Base-by-base conservation (phyloP, 37 sponge, comb jelly and placozoan genomes). In the Beroe ovata region DNA sequence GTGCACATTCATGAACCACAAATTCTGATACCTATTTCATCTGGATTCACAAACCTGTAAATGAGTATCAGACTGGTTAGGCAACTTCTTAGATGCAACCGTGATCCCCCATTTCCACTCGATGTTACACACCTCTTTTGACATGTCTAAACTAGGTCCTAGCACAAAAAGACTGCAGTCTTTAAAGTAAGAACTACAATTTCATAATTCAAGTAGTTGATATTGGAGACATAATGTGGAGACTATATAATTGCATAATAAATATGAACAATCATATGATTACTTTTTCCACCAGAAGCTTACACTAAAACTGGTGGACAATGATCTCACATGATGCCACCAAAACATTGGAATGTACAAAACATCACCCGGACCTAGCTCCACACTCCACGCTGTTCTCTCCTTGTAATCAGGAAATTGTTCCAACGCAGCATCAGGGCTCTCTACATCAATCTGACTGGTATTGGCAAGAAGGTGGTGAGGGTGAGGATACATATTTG, bases 281-380 rank as follows among this genome's bases (percentile, higher is more conserved):
- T 37, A 77, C 6, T 77, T 25, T 26, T 64, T 60, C 99, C 99
- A 97, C 99, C 99, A 97, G 62, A 95, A 93, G 59, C 99, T 97
- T 69, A 97, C 93, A 60, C 96, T 96, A 64, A 97, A 95, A 64
- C 99, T 97, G 39, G 92, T 88, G 33, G 92, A 91, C 72, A 97
- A 90, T 28, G 99, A 93, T 21, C 94, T 59, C 20, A 97, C 96
- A 91, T 93, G 94, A 91, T 97, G 99, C 99, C 99, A 97, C 72
- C 93, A 93, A 0, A 60, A 29, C 29, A 94, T 93, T 0, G 99
- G 99, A 61, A 97, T 94, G 88, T 97, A 97, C 22, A 97, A 89
- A 90, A 94, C 90, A 89, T 97, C 91, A 28, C 99, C 99, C 16
- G 92, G 93, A 35, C 91, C 72, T 35, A 97, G 90, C 33, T 92